These are phyloP conservation scores for Smutsia gigantea DNA, from an alignment of 2,797 vertebrate species.

Conservation along the genomic window DNA sequence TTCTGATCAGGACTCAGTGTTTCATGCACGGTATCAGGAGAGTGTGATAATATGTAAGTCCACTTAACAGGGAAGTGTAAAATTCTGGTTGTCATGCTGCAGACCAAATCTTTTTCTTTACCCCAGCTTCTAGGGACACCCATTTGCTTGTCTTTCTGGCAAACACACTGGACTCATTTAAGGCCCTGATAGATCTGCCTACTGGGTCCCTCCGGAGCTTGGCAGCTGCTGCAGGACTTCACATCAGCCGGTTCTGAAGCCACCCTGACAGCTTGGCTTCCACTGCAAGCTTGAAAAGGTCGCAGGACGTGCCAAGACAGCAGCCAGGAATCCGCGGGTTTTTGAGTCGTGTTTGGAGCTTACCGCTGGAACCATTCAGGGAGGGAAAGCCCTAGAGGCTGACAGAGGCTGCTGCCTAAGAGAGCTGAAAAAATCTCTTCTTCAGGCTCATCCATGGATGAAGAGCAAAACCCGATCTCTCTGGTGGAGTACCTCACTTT, in stretches of 20 bases:
- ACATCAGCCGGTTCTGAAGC: not conserved
- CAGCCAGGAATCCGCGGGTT: not conserved
- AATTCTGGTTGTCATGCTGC: not conserved
- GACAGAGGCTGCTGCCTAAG: not conserved
- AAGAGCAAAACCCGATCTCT: not conserved
- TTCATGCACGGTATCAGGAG: rapidly evolving
- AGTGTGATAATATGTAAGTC: rapidly evolving
- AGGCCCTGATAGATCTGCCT: not conserved
- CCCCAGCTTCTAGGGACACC: not conserved
- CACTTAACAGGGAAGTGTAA: not conserved
- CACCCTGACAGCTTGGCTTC: not conserved
- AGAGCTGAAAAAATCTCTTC: not conserved
- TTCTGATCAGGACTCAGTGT: not conserved
- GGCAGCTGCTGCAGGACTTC: not conserved
- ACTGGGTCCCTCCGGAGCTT: not conserved
- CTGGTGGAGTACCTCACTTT: rapidly evolving
- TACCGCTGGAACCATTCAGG: not conserved
- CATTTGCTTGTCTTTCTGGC: not conserved
- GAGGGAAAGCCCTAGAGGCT: not conserved
- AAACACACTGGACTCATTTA: not conserved
- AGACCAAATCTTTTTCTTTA: not conserved
- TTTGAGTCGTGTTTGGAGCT: not conserved
- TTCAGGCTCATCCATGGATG: rapidly evolving
- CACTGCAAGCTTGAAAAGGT: not conserved
- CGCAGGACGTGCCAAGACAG: not conserved